A percentile compares a stretch with the other conserved stretches of the same genome.
These are phyloP conservation scores for Allolobophora icterica DNA, from an alignment of 2,888 invertebrate genomes.

Conservation along the genomic window DNA sequence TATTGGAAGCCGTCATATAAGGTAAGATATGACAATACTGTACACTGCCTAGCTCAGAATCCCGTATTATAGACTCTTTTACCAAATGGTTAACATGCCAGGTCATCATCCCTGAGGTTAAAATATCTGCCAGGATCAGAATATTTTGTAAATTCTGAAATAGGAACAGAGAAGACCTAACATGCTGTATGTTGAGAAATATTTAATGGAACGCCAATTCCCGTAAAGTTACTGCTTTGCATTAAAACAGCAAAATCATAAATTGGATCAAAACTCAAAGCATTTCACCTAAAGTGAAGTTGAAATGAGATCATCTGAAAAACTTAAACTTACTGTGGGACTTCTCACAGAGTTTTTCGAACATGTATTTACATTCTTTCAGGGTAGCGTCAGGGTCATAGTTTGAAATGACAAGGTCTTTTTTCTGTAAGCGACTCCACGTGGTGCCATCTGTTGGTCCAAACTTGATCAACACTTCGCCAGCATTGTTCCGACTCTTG, in stretches of 20 bases:
- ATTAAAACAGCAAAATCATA: neutral
- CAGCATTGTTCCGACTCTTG: slow-evolving; percentile 68
- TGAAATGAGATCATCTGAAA: neutral
- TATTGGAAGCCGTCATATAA: too few relatives aligned
- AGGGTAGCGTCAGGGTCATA: slow-evolving; percentile 34
- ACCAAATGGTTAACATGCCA: too few relatives aligned
- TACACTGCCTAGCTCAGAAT: too few relatives aligned
- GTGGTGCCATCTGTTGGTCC: slow-evolving; percentile 48
- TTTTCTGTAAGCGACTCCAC: slow-evolving; percentile 36
- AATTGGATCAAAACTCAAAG: neutral
- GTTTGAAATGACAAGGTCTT: neutral
- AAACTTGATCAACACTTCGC: slow-evolving; percentile 69
- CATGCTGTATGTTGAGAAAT: too few relatives aligned
- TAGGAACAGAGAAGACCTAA: too few relatives aligned
- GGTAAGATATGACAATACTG: too few relatives aligned
- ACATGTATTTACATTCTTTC: slow-evolving; percentile 67
- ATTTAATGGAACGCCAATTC: too few relatives aligned
- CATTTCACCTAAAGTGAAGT: neutral
- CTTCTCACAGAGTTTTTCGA: slow-evolving; percentile 67
- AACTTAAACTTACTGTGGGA: slow-evolving; percentile 56
- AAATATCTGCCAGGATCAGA: too few relatives aligned
- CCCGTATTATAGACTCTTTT: too few relatives aligned
- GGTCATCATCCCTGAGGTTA: too few relatives aligned
- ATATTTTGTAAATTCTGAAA: too few relatives aligned
- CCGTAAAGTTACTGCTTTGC: neutral